These are phyloP conservation scores for Plectropomus leopardus DNA, from an alignment of 2,113 vertebrate genomes.

Conservation along the genomic window DNA sequence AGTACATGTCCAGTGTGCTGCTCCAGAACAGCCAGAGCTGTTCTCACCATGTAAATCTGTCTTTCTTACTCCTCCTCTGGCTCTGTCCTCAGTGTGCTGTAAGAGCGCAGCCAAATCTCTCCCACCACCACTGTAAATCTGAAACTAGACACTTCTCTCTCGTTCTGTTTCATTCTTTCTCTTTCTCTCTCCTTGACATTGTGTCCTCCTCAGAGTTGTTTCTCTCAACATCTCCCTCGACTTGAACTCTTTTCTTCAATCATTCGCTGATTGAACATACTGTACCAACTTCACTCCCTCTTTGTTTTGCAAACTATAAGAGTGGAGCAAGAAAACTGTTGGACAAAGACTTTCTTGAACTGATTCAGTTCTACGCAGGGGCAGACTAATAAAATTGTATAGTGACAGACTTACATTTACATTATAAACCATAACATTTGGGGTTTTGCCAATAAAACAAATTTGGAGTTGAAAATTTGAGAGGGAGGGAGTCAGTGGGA, in stretches of 20 bases:
- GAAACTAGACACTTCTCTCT: conserved; percentile 70
- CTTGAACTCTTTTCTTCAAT: background rate
- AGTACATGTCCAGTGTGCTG: conserved; percentile 39
- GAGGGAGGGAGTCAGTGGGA: conserved; percentile 26
- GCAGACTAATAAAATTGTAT: background rate
- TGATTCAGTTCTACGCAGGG: background rate
- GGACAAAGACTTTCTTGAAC: background rate
- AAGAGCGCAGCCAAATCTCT: conserved; percentile 71
- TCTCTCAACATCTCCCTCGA: background rate
- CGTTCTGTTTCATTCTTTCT: conserved; percentile 46
- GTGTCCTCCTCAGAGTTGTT: background rate
- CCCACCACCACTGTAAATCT: conserved; percentile 80
- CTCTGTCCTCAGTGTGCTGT: conserved; percentile 64
- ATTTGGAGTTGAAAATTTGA: conserved; percentile 5
- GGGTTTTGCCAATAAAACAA: conserved; percentile 1
- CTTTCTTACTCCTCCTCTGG: conserved; percentile 69
- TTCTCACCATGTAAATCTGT: conserved; percentile 80
- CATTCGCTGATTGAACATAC: background rate
- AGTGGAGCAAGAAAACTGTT: background rate
- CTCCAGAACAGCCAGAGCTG: conserved; percentile 65
- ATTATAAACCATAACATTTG: background rate
- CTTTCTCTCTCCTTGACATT: conserved; percentile 9
- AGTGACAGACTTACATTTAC: background rate
- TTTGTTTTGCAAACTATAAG: background rate
- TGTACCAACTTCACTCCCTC: background rate